phyloP scores from a whole-genome alignment of 2,797 vertebrate genomes.

The Epinephelus coioides region DNA sequence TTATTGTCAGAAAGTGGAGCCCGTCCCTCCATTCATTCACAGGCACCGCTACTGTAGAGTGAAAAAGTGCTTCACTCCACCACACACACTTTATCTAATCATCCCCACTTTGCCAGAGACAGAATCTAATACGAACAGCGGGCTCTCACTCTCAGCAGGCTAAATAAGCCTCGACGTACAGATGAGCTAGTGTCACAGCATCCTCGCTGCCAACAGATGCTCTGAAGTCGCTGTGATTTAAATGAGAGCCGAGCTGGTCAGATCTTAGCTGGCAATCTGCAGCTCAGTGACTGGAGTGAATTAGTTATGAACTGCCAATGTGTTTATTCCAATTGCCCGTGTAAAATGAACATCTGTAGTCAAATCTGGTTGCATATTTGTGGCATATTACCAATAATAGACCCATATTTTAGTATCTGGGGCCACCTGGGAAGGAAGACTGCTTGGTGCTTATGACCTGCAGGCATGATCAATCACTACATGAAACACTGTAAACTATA shows the following conservation, averaged over 20 bases:
- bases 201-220: conserved; percentile 54
- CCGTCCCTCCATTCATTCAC: conserved; percentile 63
- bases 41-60: conserved; percentile 70
- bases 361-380: conserved; percentile 1
- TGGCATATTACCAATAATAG: conserved; percentile 3
- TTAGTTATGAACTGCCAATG: conserved; percentile 33
- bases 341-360: conserved; percentile 31
- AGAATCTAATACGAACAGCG: conserved; percentile 82
- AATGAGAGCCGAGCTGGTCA: conserved; percentile 52
- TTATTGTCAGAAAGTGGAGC: conserved; percentile 62
- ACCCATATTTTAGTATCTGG: not conserved
- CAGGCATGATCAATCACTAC: too few relatives aligned
- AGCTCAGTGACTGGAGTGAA: conserved; percentile 29
- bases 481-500: not conserved
- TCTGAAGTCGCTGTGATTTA: conserved; percentile 59
- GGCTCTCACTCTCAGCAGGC: conserved; percentile 81
- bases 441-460: not conserved
- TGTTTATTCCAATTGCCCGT: conserved; percentile 23
- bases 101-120: conserved; percentile 79
- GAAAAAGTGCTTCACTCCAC: conserved; percentile 80
- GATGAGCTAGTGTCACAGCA: conserved; percentile 77
- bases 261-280: conserved; percentile 49
- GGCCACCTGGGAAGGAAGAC: not conserved
- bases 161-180: conserved; percentile 79
- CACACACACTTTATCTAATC: conserved; percentile 85